Base-by-base conservation (phyloP, 2,797 vertebrate genomes). In the Macropodus opercularis region DNA sequence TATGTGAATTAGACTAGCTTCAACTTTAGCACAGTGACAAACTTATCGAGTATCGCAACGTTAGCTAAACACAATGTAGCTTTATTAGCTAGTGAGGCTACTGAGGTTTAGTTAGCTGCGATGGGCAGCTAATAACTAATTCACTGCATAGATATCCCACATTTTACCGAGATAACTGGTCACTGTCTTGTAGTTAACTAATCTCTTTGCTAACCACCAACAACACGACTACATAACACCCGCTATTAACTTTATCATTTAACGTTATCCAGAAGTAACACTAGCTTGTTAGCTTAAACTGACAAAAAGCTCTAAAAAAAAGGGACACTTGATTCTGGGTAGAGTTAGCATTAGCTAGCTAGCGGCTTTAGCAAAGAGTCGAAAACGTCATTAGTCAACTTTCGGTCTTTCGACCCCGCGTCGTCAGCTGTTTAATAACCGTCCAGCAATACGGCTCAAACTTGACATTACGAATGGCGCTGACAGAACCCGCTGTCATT, bases 261-360 rank as follows among this genome's bases (percentile, higher is more conserved):
- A n/a, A 15, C 31, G 14, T 32, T 19, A 18, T 21, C 18, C 29
- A 38, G 56, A 65, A 39, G 42, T 69, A 71, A 46, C 56, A 19
- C 5, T 44, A 62, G 50, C 50, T 41, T 40, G 13, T 31, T 36
- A 49, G 9, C 9, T 1, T 44, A 8, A 55, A 41, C 2, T 36
- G 14, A 44, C 12, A 40, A 36, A 26, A 21, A 22, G 18, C 13
- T 32, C 6, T 12, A 17, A n/a, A n/a, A n/a, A 2, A 18, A 36
- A 24, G 8, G 6, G n/a, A 53, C 64, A 63, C 36, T 46, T 61
- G 55, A 34, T 26, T 54, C 27, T 10, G 21, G 31, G 8, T 22
- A 60, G 63, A 68, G 50, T 72, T 84, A 80, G 87, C 87, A 47
- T 72, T 82, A 79, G 87, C 87, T 52, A 2, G 7, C 69, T 84